Percentiles rank a stretch among this genome's conserved stretches.
Conservation (phyloP, 2,113 vertebrate species). For the Callospermophilus lateralis region DNA sequence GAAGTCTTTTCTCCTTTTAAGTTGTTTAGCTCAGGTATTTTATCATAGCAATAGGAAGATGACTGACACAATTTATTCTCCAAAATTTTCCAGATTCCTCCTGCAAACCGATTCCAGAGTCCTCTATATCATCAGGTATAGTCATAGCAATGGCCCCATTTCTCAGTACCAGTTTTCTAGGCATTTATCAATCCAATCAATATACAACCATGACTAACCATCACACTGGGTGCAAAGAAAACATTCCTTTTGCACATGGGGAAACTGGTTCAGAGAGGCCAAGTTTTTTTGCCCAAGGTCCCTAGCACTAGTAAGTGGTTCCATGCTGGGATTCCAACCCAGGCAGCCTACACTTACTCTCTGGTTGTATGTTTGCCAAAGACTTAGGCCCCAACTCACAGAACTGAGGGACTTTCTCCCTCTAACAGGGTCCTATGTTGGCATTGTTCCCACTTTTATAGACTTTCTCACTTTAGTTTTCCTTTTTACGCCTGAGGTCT, state of each 20-base stretch:
- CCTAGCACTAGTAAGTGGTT: background rate
- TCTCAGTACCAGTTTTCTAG: background rate
- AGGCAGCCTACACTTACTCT: background rate
- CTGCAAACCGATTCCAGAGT: background rate
- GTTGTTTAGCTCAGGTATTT: too few species aligned
- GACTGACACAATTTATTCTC: too few species aligned
- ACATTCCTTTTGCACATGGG: background rate
- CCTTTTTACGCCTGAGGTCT: background rate
- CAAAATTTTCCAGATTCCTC: too few species aligned
- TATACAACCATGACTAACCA: too few species aligned
- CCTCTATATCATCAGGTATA: background rate
- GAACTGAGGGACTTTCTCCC: background rate
- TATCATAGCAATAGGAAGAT: too few species aligned
- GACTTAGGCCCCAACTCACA: background rate
- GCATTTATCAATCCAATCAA: background rate
- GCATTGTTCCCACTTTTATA: background rate
- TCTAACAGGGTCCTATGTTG: background rate
- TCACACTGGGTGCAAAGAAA: background rate
- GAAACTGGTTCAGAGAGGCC: background rate
- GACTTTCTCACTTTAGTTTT: background rate
- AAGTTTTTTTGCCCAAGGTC: background rate
- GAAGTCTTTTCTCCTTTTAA: too few species aligned
- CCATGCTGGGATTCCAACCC: background rate
- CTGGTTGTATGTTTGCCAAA: background rate
- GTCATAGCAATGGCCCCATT: background rate